Evolutionary conservation across 2,113 vertebrate genomes (phyloP), one percentile per base, ranked within the genome.

Genomic region (Cynocephalus volans): DNA sequence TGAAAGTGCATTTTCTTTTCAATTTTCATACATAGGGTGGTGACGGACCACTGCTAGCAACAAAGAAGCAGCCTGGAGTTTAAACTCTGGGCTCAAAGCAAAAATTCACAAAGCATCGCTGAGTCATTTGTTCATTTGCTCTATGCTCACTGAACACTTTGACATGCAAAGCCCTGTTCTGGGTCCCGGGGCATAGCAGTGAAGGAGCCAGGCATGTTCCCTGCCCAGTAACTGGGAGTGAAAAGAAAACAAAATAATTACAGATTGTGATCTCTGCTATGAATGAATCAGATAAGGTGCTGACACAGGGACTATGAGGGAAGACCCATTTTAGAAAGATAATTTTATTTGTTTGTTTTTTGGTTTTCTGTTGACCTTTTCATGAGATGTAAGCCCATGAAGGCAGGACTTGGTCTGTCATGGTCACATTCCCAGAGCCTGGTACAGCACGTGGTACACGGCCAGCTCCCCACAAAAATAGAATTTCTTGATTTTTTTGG

Each of bases 191-290:
- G 23, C 26, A 28, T 0, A 76, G n/a, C 17, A 67, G 14, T 7
- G 23, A 85, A 85, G 0, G 6, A 73, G 33, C 28, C 24, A 83
- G 50, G 50, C 45, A 21, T 13, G 31, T 24, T 87, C 45, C 45
- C 36, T 86, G 82, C 80, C 72, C 48, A 26, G 12, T 79, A 54
- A 54, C 1, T 17, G 23, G 64, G 12, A 80, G 33, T 28, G 19
- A 80, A 73, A 97, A 79, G 85, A 91, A 88, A 93, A 77, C n/a
- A 79, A n/a, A 75, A 41, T 31, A 69, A 76, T 90, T 72, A 15
- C 31, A n/a, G n/a, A 76, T 12, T 77, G 56, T 41, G 72, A 58
- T 76, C 58, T 54, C 75, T 28, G 50, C 67, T 9, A 2, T 15
- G 54, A 64, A 77, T 41, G 62, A 65, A 8, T 56, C 76, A 60